These are phyloP conservation scores for Hoplias malabaricus DNA, from an alignment of 2,113 vertebrate genomes.

Conservation along the genomic window DNA sequence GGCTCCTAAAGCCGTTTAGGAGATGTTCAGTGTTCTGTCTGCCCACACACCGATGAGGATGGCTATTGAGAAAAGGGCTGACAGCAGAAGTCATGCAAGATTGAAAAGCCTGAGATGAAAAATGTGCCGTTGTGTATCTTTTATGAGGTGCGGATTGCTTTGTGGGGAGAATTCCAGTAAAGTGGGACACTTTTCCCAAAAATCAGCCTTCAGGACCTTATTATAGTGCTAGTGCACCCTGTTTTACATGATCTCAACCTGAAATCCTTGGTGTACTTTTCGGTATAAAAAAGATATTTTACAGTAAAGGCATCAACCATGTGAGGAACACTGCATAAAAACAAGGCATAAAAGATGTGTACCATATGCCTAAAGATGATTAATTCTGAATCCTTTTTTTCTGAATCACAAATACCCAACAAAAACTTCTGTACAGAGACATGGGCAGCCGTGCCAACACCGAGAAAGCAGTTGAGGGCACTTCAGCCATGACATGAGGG, in stretches of 20 bases:
- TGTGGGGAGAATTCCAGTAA: neutral
- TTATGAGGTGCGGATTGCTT: conserved; percentile 24
- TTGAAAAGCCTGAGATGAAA: conserved; percentile 44
- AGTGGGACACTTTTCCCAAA: conserved; percentile 27
- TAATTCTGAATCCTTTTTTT: too few relatives aligned
- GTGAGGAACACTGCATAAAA: neutral
- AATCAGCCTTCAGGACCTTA: neutral
- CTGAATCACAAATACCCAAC: too few relatives aligned
- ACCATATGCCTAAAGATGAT: too few relatives aligned
- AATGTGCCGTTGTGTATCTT: conserved; percentile 23
- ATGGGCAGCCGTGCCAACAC: too few relatives aligned
- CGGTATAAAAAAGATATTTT: neutral
- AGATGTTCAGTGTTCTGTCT: conserved; percentile 12
- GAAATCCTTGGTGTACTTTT: neutral
- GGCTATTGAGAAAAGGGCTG: conserved; percentile 27
- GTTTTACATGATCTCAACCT: neutral
- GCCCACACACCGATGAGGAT: conserved; percentile 25
- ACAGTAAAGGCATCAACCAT: neutral
- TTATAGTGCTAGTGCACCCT: conserved; percentile 19
- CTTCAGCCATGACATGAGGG: too few relatives aligned
- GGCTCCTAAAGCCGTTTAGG: conserved; percentile 31
- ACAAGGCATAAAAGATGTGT: neutral
- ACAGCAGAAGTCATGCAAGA: conserved; percentile 49
- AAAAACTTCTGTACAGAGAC: too few relatives aligned
- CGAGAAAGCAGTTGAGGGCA: too few relatives aligned